Evolutionary conservation across 1,140 invertebrate genomes (phyloP).

Genomic region (Drosophila tsacasi): DNA sequence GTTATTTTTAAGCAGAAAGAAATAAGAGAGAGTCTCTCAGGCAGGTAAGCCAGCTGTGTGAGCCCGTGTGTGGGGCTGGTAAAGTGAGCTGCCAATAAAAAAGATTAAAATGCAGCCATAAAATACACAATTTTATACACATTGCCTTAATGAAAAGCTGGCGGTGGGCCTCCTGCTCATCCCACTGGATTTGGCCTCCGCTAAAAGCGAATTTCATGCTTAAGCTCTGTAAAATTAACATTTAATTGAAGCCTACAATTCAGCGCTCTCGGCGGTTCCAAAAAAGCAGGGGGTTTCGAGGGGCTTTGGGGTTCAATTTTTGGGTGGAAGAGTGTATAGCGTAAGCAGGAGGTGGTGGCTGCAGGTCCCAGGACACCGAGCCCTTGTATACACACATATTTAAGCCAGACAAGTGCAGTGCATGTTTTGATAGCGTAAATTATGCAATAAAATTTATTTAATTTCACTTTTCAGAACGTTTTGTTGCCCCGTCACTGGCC

Average conservation of each 20-base stretch:
- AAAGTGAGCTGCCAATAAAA: constrained; percentile 62
- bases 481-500: constrained; percentile 60
- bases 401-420: constrained; percentile 39
- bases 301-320: not conserved
- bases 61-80: constrained; percentile 19
- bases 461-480: constrained; percentile 82
- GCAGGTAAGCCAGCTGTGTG: constrained; percentile 26
- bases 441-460: constrained; percentile 84
- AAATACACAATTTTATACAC: constrained; percentile 77
- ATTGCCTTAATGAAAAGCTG: constrained; percentile 72
- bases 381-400: constrained; percentile 1
- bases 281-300: constrained; percentile 4
- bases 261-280: constrained; percentile 59
- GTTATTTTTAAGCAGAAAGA: constrained; percentile 17
- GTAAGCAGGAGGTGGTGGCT: constrained; percentile 4
- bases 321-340: not conserved
- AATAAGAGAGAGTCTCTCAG: not conserved
- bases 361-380: constrained; percentile 34
- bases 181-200: constrained; percentile 6
- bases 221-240: constrained; percentile 84
- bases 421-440: constrained; percentile 84
- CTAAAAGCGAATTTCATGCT: constrained; percentile 76
- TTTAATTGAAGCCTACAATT: constrained; percentile 83
- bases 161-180: constrained; percentile 6
- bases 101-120: constrained; percentile 77